phyloP scores from a whole-genome alignment of 2,113 vertebrate genomes.

The Mus spicilegus region DNA sequence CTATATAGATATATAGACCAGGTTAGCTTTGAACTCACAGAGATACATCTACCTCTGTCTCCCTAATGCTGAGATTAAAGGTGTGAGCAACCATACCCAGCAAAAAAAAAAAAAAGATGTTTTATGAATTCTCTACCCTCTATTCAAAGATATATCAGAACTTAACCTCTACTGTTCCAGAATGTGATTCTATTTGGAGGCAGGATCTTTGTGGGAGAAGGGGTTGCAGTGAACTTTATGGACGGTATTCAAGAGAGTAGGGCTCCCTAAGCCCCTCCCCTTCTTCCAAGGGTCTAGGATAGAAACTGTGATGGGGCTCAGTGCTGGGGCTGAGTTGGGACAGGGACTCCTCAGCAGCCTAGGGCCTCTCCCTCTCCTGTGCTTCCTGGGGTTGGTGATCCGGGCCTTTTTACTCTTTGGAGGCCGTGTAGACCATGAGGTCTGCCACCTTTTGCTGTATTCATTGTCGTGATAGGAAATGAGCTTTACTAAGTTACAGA shows the following conservation, averaged over 20 bases:
- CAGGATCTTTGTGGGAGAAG: not conserved
- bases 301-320: not conserved
- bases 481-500: not conserved
- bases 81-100: not conserved
- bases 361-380: not conserved
- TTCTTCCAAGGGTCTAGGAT: not conserved
- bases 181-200: not conserved
- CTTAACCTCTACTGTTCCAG: not conserved
- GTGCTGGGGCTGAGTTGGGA: not conserved
- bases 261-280: no score
- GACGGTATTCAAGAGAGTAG: not conserved
- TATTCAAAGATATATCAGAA: not conserved
- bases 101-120: no score
- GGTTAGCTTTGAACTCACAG: not conserved
- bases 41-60: not conserved
- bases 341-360: not conserved
- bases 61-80: not conserved
- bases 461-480: not conserved
- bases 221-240: not conserved
- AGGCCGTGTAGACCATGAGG: not conserved
- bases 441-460: not conserved
- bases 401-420: not conserved
- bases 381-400: not conserved
- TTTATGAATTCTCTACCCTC: not conserved
- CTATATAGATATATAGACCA: not conserved